Conservation (phyloP, 2,888 invertebrate genomes). For the Spilosoma lubricipeda region DNA sequence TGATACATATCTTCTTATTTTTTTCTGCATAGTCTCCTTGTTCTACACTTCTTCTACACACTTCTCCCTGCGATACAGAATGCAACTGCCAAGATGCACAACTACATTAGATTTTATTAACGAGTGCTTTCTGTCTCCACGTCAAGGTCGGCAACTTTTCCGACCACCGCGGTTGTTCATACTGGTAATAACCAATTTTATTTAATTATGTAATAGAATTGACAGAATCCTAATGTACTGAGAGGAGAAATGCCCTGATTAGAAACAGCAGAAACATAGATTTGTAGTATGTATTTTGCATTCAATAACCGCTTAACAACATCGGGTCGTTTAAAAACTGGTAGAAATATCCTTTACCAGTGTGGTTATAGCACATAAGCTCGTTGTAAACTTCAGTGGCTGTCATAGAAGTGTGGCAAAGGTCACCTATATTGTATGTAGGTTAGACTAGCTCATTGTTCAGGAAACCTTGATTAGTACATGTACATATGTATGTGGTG, state of each 20-base stretch:
- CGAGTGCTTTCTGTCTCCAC: too few relatives aligned
- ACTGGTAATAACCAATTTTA: background rate
- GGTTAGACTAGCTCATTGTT: background rate
- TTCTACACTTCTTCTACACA: too few relatives aligned
- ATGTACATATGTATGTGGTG: background rate
- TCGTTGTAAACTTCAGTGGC: background rate
- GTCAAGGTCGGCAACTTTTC: too few relatives aligned
- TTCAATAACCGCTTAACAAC: background rate
- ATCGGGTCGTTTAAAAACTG: background rate
- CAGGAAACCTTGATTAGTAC: background rate
- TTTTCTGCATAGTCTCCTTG: too few relatives aligned
- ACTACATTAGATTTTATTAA: too few relatives aligned
- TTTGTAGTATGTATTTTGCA: background rate
- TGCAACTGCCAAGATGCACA: too few relatives aligned
- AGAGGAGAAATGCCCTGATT: too few relatives aligned
- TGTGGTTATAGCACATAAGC: background rate
- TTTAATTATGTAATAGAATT: background rate
- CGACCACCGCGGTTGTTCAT: too few relatives aligned
- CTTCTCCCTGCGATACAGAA: too few relatives aligned
- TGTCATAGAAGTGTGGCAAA: background rate
- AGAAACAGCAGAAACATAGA: background rate
- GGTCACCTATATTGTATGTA: background rate
- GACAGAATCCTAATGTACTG: too few relatives aligned
- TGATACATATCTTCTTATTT: too few relatives aligned
- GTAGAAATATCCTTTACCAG: background rate